A percentile compares a stretch with the other conserved stretches of the same genome.
Evolutionary conservation across 2,113 vertebrate species (phyloP).

Genomic region (Lophura nycthemera): DNA sequence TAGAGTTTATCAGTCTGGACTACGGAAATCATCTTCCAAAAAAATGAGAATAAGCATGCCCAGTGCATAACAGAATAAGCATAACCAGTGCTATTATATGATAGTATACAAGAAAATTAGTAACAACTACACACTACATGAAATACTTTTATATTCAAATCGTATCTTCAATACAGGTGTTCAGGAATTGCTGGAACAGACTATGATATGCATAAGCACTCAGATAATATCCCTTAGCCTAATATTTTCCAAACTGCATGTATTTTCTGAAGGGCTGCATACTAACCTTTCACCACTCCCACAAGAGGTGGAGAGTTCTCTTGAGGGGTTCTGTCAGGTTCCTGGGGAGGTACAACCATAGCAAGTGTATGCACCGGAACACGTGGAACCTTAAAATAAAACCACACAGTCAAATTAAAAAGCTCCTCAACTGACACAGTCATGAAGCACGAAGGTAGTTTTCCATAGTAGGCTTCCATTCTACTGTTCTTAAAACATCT

Average conservation of each 20-base stretch:
- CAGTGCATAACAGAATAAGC: background rate
- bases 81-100: background rate
- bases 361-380: conserved; percentile 97
- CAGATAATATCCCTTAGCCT: background rate
- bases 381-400: conserved; percentile 89
- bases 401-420: background rate
- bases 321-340: conserved; percentile 94
- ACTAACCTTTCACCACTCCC: conserved; percentile 92
- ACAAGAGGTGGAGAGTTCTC: conserved; percentile 87
- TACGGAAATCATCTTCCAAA: background rate
- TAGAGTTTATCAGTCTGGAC: background rate
- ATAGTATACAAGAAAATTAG: background rate
- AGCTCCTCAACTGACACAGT: background rate
- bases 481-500: background rate
- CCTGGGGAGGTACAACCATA: conserved; percentile 98
- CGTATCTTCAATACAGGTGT: background rate
- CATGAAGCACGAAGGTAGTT: background rate
- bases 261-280: background rate
- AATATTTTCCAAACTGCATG: background rate
- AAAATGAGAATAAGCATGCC: background rate
- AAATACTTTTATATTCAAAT: background rate
- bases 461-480: background rate
- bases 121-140: background rate
- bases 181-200: background rate
- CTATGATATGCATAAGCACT: background rate